These are phyloP conservation scores for Dicranocentrus wangi DNA, from an alignment of 2,888 invertebrate genomes.

Conservation along the genomic window DNA sequence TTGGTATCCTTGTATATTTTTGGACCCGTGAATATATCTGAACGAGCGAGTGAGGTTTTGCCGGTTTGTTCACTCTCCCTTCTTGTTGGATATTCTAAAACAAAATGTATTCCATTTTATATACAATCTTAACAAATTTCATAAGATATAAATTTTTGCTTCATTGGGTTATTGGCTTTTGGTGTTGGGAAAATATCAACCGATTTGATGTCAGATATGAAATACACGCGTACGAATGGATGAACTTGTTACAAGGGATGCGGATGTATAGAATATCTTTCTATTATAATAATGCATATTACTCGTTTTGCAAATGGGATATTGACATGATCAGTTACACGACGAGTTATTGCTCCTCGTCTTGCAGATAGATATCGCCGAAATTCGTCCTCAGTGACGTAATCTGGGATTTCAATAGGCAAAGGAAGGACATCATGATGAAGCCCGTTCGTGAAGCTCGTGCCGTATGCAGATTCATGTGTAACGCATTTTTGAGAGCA, in stretches of 20 bases:
- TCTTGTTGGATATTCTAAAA: too few species aligned
- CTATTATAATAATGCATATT: conserved; percentile 26
- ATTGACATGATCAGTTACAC: conserved; percentile 42
- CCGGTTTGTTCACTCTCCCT: too few species aligned
- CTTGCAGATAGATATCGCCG: conserved; percentile 71
- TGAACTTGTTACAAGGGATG: too few species aligned
- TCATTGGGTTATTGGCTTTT: conserved; percentile 9
- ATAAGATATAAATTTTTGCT: conserved; percentile 59
- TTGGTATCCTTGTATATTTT: too few species aligned
- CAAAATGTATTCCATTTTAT: too few species aligned
- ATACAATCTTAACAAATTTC: too few species aligned
- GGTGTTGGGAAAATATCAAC: not conserved
- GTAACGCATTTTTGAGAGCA: conserved; percentile 7
- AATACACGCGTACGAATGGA: not conserved
- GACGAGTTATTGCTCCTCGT: conserved; percentile 65
- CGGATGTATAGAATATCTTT: too few species aligned
- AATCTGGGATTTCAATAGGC: conserved; percentile 71
- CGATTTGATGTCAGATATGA: too few species aligned
- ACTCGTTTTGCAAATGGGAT: conserved; percentile 54
- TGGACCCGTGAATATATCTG: too few species aligned
- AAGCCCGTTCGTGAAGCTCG: not conserved
- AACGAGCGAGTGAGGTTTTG: too few species aligned
- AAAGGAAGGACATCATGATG: conserved; percentile 65
- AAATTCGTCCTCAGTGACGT: conserved; percentile 68
- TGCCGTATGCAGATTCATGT: conserved; percentile 5